Base-by-base conservation (phyloP, 2,797 vertebrate species). In the Chelon auratus region DNA sequence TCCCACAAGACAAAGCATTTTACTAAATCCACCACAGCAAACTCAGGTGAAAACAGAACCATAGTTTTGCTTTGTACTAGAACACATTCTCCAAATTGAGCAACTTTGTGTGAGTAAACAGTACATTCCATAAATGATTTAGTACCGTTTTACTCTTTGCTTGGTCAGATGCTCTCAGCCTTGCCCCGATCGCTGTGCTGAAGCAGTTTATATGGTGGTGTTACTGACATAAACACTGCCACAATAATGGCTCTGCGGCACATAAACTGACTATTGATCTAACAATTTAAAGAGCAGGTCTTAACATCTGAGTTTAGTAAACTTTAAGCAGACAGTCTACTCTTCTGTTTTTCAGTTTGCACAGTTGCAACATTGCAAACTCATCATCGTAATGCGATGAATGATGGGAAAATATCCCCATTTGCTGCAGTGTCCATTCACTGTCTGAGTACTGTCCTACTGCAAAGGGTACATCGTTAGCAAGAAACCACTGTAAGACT, bases 131-230 rank as follows among this genome's bases (percentile, higher is more conserved):
- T 26, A 17, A 54, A 36, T 26, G 30, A 58, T 57, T 52, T 40
- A 57, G 10, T 1, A 11, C 51, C 42, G 37, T 61, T 53, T 47
- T 4, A 11, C n/a, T 65, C 48, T 58, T 48, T 68, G 47, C 45
- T 54, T 61, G 59, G 45, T 67, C 51, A 39, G 57, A 51, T 59
- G 65, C 24, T 68, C 64, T 64, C 45, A 9, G 48, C 61, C 37
- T 54, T 51, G 5, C 36, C 39, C 48, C 62, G 26, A 45, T n/a
- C 43, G n/a, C 39, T 57, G 39, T 26, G 33, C 58, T 42, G 8
- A 59, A 53, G 37, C 26, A 62, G 24, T 36, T 65, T 26, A 57
- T 53, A 9, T 47, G 11, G 53, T 14, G 15, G 3, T 40, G 14
- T 51, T 56, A n/a, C 47, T 52, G 5, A 43, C 1, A 13, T 40